Conservation (phyloP, 2,888 invertebrate genomes). For the Coenonympha arcania region DNA sequence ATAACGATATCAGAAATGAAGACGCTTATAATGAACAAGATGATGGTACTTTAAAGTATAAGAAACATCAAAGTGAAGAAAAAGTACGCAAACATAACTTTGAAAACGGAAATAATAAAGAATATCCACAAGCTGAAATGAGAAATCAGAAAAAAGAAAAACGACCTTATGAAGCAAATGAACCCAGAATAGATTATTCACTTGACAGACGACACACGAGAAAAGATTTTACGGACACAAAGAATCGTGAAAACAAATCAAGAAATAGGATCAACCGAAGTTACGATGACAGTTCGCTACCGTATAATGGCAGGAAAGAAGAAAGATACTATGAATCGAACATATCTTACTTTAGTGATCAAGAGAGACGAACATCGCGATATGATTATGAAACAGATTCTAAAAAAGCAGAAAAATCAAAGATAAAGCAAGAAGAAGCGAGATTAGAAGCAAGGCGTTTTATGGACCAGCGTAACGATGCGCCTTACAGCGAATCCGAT, state of each 20-base stretch:
- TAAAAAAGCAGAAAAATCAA: conserved; percentile 69
- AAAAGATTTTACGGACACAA: conserved; percentile 56
- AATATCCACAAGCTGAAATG: conserved; percentile 59
- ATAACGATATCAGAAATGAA: conserved; percentile 54
- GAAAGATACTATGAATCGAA: conserved; percentile 66
- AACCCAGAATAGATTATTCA: conserved; percentile 66
- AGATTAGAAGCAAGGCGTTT: conserved; percentile 60
- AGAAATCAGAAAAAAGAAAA: conserved; percentile 57
- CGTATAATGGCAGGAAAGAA: conserved; percentile 58
- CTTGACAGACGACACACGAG: conserved; percentile 57
- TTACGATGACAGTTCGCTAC: conserved; percentile 65
- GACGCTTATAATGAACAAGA: conserved; percentile 59
- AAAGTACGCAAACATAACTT: conserved; percentile 51
- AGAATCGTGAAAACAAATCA: conserved; percentile 48
- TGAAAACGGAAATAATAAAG: conserved; percentile 54
- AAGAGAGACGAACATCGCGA: conserved; percentile 56
- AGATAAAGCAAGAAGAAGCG: conserved; percentile 67
- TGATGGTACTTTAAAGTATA: conserved; percentile 66
- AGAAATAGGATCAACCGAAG: conserved; percentile 55
- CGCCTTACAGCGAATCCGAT: conserved; percentile 68
- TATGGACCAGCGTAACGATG: conserved; percentile 58
- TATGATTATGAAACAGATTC: conserved; percentile 72
- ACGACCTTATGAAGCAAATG: conserved; percentile 49
- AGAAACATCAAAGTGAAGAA: conserved; percentile 63
- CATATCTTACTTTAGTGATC: conserved; percentile 66